Percentiles rank a stretch among this genome's conserved stretches.
Evolutionary conservation across 2,888 invertebrate species (phyloP).

Genomic region (Thymelicus lineola): DNA sequence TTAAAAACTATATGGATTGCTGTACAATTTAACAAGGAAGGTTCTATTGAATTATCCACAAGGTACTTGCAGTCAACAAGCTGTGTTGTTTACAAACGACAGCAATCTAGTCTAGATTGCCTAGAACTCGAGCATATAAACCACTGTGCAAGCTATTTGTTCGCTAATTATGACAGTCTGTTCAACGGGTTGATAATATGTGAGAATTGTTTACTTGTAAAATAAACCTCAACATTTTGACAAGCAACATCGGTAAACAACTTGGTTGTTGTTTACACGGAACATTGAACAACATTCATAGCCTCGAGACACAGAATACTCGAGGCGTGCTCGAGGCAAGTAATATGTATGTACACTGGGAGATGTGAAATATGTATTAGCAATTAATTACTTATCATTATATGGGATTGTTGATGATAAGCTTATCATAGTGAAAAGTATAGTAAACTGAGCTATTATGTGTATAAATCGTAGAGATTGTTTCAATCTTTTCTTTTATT

Average conservation of each 20-base stretch:
- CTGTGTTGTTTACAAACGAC: conserved; percentile 1
- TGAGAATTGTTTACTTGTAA: not conserved
- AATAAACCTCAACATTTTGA: not conserved
- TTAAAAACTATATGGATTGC: not conserved
- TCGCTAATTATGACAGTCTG: conserved; percentile 10
- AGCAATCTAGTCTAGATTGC: not conserved
- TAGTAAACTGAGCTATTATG: no score
- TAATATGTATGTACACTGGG: no score
- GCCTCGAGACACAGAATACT: no score
- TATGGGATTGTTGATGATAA: no score
- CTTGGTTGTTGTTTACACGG: not conserved
- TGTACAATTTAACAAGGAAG: not conserved
- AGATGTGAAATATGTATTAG: no score
- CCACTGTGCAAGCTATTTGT: not conserved
- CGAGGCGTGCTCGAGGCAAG: no score
- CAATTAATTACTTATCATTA: no score
- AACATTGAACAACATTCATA: not conserved
- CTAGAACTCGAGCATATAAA: conserved; percentile 6
- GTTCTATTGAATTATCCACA: not conserved
- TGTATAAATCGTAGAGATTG: no score
- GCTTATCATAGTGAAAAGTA: no score
- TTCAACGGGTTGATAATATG: not conserved
- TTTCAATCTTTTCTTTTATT: no score
- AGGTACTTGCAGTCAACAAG: not conserved
- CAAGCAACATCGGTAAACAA: not conserved